Evolutionary conservation across 2,888 invertebrate species (phyloP), one percentile per base, ranked within the genome.

Genomic region (Ptychoptera albimana): DNA sequence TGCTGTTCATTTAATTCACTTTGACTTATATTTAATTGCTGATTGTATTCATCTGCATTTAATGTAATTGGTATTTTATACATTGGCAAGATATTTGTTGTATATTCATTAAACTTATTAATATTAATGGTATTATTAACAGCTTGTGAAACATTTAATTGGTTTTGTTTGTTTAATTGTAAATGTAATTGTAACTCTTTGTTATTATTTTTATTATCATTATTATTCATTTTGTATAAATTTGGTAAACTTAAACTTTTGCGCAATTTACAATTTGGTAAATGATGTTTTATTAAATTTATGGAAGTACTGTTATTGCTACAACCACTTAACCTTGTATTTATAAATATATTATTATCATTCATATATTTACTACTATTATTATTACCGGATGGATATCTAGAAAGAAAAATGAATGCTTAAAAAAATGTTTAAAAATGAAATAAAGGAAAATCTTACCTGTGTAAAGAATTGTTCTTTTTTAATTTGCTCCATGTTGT

Each of bases 401-500:
- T 77, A 58, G 12, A 42, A 37, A 35, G 10, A 38, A 15, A 43
- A 29, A 39, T 30, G 37, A 40, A 34, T 43, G 13, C 29, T 16
- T 39, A 10, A 11, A 38, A 13, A 14, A 16, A 11, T 39, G 10
- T 2, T 7, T 6, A 15, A 16, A 12, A 37, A 23, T 12, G 23
- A n/a, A 34, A 39, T 16, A 6, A 13, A 37, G 10, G n/a, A 15
- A 15, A 11, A 36, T 29, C 52, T 64, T 66, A 75, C 75, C 77
- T 73, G 57, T 74, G 70, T 56, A 79, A 66, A 54, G 79, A 75
- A 61, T 71, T 73, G 56, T 72, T 75, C 57, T 79, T 76, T 67
- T 82, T 82, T 57, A 87, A 70, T 62, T 86, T 86, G 66, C 86
- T 85, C 83, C 87, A 87, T 38, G 88, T 86, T 52, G 87, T 88